phyloP scores from a whole-genome alignment of 64 coral and sea anemone genomes.

The Montipora cactus region DNA sequence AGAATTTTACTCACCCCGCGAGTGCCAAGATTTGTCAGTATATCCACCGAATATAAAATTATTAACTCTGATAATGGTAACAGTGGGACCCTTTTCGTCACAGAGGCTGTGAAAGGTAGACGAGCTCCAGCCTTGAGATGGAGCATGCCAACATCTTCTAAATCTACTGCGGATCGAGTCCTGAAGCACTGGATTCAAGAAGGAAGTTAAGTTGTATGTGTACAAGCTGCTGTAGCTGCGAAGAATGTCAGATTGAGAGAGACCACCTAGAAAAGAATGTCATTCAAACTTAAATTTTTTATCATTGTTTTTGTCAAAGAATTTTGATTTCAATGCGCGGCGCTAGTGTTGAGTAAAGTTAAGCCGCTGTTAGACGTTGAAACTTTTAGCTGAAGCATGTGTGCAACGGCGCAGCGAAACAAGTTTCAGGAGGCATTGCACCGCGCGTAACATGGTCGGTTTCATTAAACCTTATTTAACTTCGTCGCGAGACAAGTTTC shows the following conservation, averaged over 20 bases:
- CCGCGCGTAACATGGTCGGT: too few relatives aligned
- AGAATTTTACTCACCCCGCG: not conserved
- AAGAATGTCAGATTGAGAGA: conserved; percentile 13
- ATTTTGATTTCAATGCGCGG: too few relatives aligned
- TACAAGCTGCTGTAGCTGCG: not conserved
- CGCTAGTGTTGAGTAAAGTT: too few relatives aligned
- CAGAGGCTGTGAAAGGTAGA: not conserved
- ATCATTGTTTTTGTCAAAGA: not conserved
- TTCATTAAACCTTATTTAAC: too few relatives aligned
- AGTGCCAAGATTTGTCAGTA: not conserved
- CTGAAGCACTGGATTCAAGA: conserved; percentile 27
- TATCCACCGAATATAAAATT: conserved; percentile 1
- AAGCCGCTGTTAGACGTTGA: too few relatives aligned
- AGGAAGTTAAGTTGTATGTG: not conserved
- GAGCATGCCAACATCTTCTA: not conserved
- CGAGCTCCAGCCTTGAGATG: not conserved
- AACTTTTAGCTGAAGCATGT: too few relatives aligned
- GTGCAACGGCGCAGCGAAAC: too few relatives aligned
- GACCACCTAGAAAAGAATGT: conserved; percentile 8
- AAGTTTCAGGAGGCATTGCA: too few relatives aligned
- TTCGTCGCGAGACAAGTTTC: too few relatives aligned
- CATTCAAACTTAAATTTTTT: not conserved
- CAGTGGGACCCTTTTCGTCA: conserved; percentile 32
- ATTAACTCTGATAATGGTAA: conserved; percentile 20
- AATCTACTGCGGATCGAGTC: not conserved